These are phyloP conservation scores for Pheosia gnoma DNA, from an alignment of 2,888 invertebrate genomes.

Conservation along the genomic window DNA sequence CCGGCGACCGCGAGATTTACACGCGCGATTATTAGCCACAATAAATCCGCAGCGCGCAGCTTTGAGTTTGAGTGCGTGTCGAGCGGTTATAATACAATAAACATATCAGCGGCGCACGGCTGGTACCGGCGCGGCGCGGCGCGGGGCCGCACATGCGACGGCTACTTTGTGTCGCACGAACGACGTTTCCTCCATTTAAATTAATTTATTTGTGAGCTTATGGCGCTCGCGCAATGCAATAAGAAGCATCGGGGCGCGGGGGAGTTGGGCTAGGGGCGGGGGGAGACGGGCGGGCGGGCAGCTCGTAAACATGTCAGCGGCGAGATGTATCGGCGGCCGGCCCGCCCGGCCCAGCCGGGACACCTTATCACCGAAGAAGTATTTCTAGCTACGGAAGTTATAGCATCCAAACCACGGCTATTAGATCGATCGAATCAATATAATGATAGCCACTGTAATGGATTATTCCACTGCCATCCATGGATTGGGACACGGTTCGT, in stretches of 20 bases:
- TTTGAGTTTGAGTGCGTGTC: conserved; percentile 35
- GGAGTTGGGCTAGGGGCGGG: conserved; percentile 12
- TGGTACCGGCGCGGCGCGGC: background rate
- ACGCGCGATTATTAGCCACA: conserved; percentile 28
- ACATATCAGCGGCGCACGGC: conserved; percentile 28
- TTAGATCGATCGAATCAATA: background rate
- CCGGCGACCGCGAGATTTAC: conserved; percentile 25
- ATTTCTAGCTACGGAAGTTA: conserved; percentile 3
- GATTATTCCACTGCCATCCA: background rate
- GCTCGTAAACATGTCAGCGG: conserved; percentile 69
- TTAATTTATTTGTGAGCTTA: conserved; percentile 61
- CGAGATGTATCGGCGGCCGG: conserved; percentile 54
- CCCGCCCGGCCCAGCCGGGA: conserved; percentile 36
- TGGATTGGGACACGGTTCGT: background rate
- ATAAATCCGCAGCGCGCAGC: conserved; percentile 41
- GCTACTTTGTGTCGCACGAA: conserved; percentile 40
- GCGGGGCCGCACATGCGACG: conserved; percentile 10
- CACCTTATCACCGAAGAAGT: conserved; percentile 6
- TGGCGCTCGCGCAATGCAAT: conserved; percentile 55
- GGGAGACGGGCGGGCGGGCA: conserved; percentile 23
- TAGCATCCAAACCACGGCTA: background rate
- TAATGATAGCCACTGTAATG: background rate
- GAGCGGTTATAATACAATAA: conserved; percentile 41
- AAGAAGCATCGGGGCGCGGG: conserved; percentile 34
- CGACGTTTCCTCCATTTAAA: conserved; percentile 61